Evolutionary conservation across 2,113 vertebrate genomes (phyloP).

Genomic region (Silurus asotus): DNA sequence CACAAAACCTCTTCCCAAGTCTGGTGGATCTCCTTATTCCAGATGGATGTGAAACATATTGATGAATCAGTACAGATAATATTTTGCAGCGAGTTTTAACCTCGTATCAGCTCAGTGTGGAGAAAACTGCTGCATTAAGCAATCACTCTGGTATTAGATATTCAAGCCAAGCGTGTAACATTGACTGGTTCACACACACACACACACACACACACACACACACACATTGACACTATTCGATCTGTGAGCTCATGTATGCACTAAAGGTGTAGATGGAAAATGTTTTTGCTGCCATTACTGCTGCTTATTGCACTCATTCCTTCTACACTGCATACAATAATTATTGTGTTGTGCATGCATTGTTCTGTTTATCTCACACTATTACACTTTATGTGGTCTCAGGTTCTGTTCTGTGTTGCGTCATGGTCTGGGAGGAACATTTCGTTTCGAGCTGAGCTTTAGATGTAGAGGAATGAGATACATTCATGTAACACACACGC

Average conservation of each 20-base stretch:
- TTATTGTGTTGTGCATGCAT: too few relatives aligned
- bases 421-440: too few relatives aligned
- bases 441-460: too few relatives aligned
- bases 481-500: background rate
- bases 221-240: background rate
- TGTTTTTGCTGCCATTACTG: too few relatives aligned
- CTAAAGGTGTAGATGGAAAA: background rate
- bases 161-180: background rate
- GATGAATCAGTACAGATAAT: background rate
- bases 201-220: background rate
- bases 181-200: background rate
- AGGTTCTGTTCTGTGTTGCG: too few relatives aligned
- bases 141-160: background rate
- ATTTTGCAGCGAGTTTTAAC: background rate
- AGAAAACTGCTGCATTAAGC: background rate
- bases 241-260: background rate
- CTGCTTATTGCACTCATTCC: too few relatives aligned
- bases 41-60: background rate
- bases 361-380: too few relatives aligned
- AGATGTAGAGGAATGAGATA: too few relatives aligned
- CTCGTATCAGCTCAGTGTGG: background rate
- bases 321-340: too few relatives aligned
- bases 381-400: too few relatives aligned
- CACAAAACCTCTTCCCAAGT: background rate
- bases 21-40: background rate